phyloP scores from a whole-genome alignment of 2,113 vertebrate genomes.

The Leptosomus discolor region DNA sequence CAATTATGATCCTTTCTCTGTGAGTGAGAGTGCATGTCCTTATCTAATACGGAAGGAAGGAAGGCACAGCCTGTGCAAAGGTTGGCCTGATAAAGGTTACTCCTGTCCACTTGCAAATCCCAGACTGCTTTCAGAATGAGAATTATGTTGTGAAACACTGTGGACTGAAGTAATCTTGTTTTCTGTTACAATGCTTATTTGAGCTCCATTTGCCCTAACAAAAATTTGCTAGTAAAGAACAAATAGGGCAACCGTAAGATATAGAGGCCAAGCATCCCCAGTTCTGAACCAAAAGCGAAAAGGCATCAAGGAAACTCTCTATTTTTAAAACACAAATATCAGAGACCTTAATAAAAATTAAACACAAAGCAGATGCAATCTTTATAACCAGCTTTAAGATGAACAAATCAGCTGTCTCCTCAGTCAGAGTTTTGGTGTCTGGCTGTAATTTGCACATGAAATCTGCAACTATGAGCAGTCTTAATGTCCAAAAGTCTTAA shows the following conservation, averaged over 20 bases:
- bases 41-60: slow-evolving; percentile 48
- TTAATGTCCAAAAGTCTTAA: neutral
- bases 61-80: slow-evolving; percentile 8
- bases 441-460: neutral
- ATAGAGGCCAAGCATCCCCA: neutral
- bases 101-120: slow-evolving; percentile 8
- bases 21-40: slow-evolving; percentile 8
- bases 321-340: neutral
- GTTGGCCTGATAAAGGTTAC: slow-evolving; percentile 43
- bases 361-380: neutral
- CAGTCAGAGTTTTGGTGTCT: neutral
- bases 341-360: neutral
- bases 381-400: neutral
- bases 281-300: neutral
- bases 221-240: neutral
- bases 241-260: neutral
- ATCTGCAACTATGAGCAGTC: neutral
- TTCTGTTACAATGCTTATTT: neutral
- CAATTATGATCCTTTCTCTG: neutral
- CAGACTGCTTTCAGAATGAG: neutral
- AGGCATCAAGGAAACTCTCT: neutral
- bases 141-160: neutral
- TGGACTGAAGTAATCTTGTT: neutral
- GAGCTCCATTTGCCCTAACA: neutral
- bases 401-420: neutral